Evolutionary conservation across 2,113 vertebrate genomes (phyloP), one percentile per base, ranked within the genome.

Genomic region (Megaceryle maxima): DNA sequence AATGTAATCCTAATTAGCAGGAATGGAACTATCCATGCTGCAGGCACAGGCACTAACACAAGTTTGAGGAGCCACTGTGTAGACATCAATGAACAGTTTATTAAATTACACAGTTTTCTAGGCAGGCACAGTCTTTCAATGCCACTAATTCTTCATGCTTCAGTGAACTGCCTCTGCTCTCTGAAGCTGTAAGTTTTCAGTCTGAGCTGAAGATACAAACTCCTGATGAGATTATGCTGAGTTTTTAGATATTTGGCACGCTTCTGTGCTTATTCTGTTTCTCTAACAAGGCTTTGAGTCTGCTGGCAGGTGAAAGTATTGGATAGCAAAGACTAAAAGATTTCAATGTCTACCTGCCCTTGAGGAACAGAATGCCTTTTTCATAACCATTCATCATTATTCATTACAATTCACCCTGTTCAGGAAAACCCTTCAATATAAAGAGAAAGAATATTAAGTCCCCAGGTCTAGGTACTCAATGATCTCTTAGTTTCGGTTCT

Each of bases 51-150:
- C 95, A 85, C 82, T 95, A 94, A 82, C 96, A 92, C 95, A 91
- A 94, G 96, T 95, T 94, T 96, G 97, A 97, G 88, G 87, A 94
- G 94, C 87, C 86, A 51, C 83, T 62, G 78, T 95, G 82, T 95
- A 97, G 97, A 97, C 96, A 97, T 96, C 97, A 97, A 81, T 96
- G 97, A 97, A 92, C 96, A 72, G 63, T 96, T 98, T 97, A 98
- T 98, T 98, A 95, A 98, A 98, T 98, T 97, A 98, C 95, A 97
- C 96, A 97, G 91, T 96, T 93, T 92, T 81, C 92, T 96, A 97
- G 97, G 97, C 97, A 97, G 86, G 89, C 91, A 62, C 11, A 2
- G 76, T 94, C 94, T 96, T 88, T 97, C 94, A 95, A 16, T 95
- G 85, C 59, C 79, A 94, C 94, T 94, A 55, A 20, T 97, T 95